Percentiles rank a stretch among this genome's conserved stretches.
phyloP scores from a whole-genome alignment of 2,797 vertebrate genomes.

The Mustela erminea region DNA sequence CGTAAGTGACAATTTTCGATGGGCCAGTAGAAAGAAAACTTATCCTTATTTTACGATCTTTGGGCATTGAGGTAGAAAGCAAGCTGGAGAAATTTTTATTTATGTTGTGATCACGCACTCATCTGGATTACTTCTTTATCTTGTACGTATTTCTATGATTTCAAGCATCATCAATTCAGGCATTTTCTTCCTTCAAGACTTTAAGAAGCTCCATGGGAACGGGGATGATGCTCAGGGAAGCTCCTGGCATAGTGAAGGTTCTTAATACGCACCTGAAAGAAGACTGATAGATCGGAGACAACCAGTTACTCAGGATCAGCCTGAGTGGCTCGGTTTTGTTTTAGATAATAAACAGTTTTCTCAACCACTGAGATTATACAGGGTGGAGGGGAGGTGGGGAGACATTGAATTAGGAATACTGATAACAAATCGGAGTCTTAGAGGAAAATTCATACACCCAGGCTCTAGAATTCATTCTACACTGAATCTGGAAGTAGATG shows the following conservation, averaged over 20 bases:
- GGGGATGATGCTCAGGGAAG: not conserved
- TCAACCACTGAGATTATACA: not conserved
- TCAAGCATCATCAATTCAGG: not conserved
- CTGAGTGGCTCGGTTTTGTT: not conserved
- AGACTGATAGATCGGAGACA: not conserved
- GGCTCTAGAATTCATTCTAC: conserved; percentile 3
- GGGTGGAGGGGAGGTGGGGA: not conserved
- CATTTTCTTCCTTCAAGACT: not conserved
- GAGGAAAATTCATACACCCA: not conserved
- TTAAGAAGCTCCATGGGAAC: conserved; percentile 38
- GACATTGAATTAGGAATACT: not conserved
- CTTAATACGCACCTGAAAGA: not conserved
- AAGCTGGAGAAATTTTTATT: conserved; percentile 40
- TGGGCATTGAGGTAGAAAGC: conserved; percentile 48
- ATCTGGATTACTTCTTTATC: conserved; percentile 46
- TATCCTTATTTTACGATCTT: conserved; percentile 75
- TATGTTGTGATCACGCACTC: not conserved
- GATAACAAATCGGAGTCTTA: not conserved
- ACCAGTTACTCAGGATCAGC: not conserved
- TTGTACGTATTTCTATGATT: not conserved
- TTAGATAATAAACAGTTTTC: conserved; percentile 38
- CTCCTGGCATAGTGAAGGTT: not conserved
- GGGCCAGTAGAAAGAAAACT: conserved; percentile 59
- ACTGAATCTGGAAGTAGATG: not conserved
- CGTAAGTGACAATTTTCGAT: conserved; percentile 68